These are phyloP conservation scores for Lophius americanus DNA, from an alignment of 2,797 vertebrate genomes.

Conservation along the genomic window DNA sequence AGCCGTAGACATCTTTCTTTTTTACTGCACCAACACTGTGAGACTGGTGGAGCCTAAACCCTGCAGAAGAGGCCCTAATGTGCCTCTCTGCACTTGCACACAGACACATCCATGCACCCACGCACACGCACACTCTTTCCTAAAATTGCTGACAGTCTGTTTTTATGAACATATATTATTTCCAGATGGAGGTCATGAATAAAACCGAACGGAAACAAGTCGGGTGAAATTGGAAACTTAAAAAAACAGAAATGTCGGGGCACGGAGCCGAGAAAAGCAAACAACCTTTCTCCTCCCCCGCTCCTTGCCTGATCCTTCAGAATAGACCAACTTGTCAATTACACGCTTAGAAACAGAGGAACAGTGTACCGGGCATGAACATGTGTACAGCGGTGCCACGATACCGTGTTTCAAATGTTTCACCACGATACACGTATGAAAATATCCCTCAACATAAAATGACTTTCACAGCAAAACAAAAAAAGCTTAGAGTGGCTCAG, in stretches of 20 bases:
- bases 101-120: constrained; percentile 21
- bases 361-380: constrained; percentile 58
- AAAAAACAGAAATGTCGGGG: constrained; percentile 78
- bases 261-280: constrained; percentile 65
- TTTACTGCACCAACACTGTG: constrained; percentile 33
- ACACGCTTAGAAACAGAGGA: constrained; percentile 64
- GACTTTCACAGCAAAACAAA: constrained; percentile 35
- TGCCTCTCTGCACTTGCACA: constrained; percentile 35
- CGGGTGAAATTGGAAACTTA: constrained; percentile 84
- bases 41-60: constrained; percentile 30
- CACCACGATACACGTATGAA: constrained; percentile 37
- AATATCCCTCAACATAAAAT: constrained; percentile 50
- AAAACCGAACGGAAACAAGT: constrained; percentile 81
- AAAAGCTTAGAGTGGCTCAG: constrained; percentile 23
- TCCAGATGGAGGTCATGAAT: constrained; percentile 87
- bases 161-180: constrained; percentile 85
- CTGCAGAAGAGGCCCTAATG: constrained; percentile 48
- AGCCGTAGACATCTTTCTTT: constrained; percentile 41
- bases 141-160: constrained; percentile 81
- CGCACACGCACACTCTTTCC: constrained; percentile 49
- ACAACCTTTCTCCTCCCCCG: constrained; percentile 61
- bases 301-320: constrained; percentile 45
- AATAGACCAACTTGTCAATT: constrained; percentile 67
- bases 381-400: constrained; percentile 24
- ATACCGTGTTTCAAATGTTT: constrained; percentile 35